Evolutionary conservation across 2,888 invertebrate genomes (phyloP).

Genomic region (Lasioglossum vierecki): DNA sequence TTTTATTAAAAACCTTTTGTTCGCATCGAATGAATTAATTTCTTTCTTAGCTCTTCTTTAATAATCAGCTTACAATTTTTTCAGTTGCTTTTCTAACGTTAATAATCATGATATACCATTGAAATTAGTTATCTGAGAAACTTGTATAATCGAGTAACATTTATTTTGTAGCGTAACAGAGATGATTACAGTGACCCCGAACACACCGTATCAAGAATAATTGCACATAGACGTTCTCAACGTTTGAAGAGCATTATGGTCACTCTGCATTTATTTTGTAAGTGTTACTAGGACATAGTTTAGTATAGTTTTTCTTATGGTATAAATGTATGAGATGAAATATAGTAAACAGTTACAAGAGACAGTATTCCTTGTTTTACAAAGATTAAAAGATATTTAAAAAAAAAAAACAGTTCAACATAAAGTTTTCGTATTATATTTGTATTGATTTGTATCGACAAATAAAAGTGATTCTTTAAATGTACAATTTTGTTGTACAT

Average conservation of each 20-base stretch:
- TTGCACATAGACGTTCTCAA: constrained; percentile 20
- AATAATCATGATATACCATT: constrained; percentile 34
- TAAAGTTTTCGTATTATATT: constrained; percentile 2
- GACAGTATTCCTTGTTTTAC: background rate
- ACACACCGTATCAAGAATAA: constrained; percentile 90
- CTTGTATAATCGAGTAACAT: constrained; percentile 71
- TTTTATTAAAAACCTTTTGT: constrained; percentile 20
- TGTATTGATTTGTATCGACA: constrained; percentile 7
- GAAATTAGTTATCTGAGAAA: constrained; percentile 35
- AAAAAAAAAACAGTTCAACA: background rate
- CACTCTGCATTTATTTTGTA: constrained; percentile 60
- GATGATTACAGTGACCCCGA: constrained; percentile 95
- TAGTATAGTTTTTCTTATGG: constrained; percentile 10
- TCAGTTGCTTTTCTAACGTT: constrained; percentile 30
- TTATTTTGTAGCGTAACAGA: constrained; percentile 91
- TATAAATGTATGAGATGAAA: background rate
- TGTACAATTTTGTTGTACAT: background rate
- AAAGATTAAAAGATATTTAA: background rate
- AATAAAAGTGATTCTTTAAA: background rate
- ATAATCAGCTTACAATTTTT: constrained; percentile 34
- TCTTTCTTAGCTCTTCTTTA: constrained; percentile 24
- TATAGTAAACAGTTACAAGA: constrained; percentile 6
- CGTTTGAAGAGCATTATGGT: constrained; percentile 36
- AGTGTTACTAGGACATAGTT: constrained; percentile 47
- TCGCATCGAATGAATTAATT: constrained; percentile 35